Evolutionary conservation across 2,888 invertebrate genomes (phyloP), one percentile per base, ranked within the genome.

Genomic region (Galeruca laticollis): DNA sequence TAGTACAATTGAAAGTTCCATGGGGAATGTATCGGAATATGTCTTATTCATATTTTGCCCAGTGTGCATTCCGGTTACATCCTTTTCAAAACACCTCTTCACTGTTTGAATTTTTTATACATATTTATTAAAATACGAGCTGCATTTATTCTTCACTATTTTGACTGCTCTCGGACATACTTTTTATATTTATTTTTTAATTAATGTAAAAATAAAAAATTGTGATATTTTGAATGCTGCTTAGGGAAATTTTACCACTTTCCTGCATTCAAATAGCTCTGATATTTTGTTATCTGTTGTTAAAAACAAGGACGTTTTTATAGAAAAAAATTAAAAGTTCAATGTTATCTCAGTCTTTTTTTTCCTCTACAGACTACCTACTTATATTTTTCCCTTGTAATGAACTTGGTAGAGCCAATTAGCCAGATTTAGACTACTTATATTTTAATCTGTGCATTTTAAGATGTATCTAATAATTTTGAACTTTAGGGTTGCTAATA

Each of bases 201-300:
- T 54, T 54, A 52, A 31, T 54, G 31, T 13, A 37, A 59, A 33
- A 31, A 69, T 31, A 60, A 35, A 52, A 74, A 70, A 75, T 70
- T 76, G 77, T 76, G 76, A 77, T 76, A 80, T 76, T 77, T 76
- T 75, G 80, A 73, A 75, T 80, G 79, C 76, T 60, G 21, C 75
- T 78, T 72, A 78, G 80, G 79, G 80, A 82, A 79, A 73, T 79
- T 82, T 81, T 76, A 80, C 79, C 79, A 80, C 77, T 78, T 82
- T 82, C 81, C 78, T 70, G 79, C 78, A 77, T 80, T 79, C 79
- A 56, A 69, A 64, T 65, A 66, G 35, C 57, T 70, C 63, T 70
- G 51, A 71, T 71, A 66, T 71, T 60, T 69, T 72, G 70, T 72
- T 74, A 74, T 60, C 60, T 70, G 52, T 67, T 72, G 54, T 13